These are phyloP conservation scores for Apamea epomidion DNA, from an alignment of 2,888 invertebrate species.

Conservation along the genomic window DNA sequence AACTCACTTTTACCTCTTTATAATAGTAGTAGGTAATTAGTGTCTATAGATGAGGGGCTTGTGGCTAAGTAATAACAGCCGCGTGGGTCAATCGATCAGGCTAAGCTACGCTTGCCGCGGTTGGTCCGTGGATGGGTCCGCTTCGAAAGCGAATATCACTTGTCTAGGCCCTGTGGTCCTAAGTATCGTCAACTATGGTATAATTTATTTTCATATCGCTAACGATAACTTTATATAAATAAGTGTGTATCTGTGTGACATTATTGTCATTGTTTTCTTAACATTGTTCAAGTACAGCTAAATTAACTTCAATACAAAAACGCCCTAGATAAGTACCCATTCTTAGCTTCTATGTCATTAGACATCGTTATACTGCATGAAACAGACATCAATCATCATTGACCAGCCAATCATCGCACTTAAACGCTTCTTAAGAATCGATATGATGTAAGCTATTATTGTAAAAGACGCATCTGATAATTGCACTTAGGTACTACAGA, in stretches of 20 bases:
- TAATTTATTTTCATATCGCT: too few relatives aligned
- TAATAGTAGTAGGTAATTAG: too few relatives aligned
- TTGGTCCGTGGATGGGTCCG: too few relatives aligned
- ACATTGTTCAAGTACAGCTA: not conserved
- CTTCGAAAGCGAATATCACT: too few relatives aligned
- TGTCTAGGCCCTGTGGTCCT: too few relatives aligned
- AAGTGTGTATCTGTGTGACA: not conserved
- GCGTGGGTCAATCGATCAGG: too few relatives aligned
- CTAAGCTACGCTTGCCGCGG: too few relatives aligned
- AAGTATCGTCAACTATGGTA: too few relatives aligned
- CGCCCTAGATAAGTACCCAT: not conserved
- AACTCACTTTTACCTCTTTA: too few relatives aligned
- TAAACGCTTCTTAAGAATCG: slow-evolving; percentile 16
- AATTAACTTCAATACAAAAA: not conserved
- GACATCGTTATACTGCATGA: not conserved
- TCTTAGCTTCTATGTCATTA: not conserved
- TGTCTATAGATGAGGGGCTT: too few relatives aligned
- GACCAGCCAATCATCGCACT: slow-evolving; percentile 9
- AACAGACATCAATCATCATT: not conserved
- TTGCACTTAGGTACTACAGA: not conserved
- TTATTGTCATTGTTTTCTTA: not conserved
- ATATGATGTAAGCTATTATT: not conserved
- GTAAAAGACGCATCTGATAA: not conserved
- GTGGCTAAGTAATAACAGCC: too few relatives aligned
- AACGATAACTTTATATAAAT: not conserved